A percentile compares a stretch with the other conserved stretches of the same genome.
Evolutionary conservation across 2,888 invertebrate genomes (phyloP).

Genomic region (Xestia xanthographa): DNA sequence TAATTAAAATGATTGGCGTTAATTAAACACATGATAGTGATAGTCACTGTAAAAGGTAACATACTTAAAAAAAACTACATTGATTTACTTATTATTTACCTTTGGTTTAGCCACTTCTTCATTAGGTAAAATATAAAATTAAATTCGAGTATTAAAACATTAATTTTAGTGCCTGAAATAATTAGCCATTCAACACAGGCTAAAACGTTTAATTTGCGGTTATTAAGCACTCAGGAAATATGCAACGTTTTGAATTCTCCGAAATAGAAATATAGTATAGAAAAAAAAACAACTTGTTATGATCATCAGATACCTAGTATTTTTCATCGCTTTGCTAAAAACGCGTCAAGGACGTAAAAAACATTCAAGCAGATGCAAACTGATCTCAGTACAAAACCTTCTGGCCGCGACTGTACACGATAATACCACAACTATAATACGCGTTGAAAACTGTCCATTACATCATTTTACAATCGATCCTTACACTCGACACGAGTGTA

Average conservation of each 20-base stretch:
- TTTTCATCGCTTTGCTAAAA: constrained; percentile 17
- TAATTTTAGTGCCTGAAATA: neutral
- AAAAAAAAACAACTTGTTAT: neutral
- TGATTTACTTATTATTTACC: neutral
- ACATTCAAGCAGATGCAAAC: constrained; percentile 22
- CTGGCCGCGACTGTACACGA: constrained; percentile 53
- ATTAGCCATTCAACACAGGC: neutral
- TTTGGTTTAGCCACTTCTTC: neutral
- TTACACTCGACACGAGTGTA: constrained; percentile 50
- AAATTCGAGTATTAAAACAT: neutral
- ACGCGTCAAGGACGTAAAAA: constrained; percentile 16
- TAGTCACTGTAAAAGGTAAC: neutral
- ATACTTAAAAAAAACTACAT: neutral
- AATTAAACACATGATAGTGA: neutral
- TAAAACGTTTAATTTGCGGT: neutral
- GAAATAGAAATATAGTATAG: too few species aligned
- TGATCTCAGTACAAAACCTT: constrained; percentile 40
- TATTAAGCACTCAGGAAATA: neutral
- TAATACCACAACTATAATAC: constrained; percentile 50
- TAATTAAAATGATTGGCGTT: neutral
- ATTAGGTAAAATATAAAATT: neutral
- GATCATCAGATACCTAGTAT: neutral
- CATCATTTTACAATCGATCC: constrained; percentile 61
- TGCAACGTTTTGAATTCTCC: neutral
- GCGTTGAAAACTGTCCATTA: constrained; percentile 50